These are phyloP conservation scores for Drosophila helvetica DNA, from an alignment of 2,888 invertebrate genomes.

Conservation along the genomic window DNA sequence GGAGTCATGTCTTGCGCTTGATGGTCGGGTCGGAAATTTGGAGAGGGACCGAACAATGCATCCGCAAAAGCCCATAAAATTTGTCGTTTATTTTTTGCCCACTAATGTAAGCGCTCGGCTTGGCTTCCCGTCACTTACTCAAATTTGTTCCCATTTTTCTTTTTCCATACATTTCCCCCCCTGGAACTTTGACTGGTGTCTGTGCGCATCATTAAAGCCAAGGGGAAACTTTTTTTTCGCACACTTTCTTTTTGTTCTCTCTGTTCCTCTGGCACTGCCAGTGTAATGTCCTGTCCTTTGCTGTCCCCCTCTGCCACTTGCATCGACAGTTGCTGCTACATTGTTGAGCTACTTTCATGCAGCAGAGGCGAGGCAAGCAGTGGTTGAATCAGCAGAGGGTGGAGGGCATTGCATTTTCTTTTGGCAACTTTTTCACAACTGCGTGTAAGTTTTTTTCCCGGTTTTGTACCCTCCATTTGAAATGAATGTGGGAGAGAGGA, in stretches of 20 bases:
- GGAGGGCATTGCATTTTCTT: conserved; percentile 46
- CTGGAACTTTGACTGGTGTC: conserved; percentile 56
- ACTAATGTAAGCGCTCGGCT: conserved; percentile 56
- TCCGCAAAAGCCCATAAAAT: conserved; percentile 61
- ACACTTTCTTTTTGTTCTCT: conserved; percentile 51
- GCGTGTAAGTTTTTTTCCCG: conserved; percentile 20
- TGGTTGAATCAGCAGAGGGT: conserved; percentile 3
- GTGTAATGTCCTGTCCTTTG: too few species aligned
- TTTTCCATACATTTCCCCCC: background rate
- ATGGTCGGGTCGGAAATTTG: conserved; percentile 52
- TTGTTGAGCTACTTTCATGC: conserved; percentile 69
- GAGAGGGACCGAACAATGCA: conserved; percentile 55
- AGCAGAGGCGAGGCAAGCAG: conserved; percentile 10
- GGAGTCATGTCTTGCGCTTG: conserved; percentile 2
- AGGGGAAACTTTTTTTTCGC: conserved; percentile 59
- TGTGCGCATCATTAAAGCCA: conserved; percentile 75
- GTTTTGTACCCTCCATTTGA: background rate
- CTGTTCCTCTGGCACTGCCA: conserved; percentile 2
- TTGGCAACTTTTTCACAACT: conserved; percentile 58
- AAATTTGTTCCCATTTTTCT: conserved; percentile 38
- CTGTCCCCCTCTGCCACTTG: conserved; percentile 2
- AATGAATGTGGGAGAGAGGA: too few species aligned
- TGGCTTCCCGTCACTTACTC: conserved; percentile 23
- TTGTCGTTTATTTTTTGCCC: conserved; percentile 74
- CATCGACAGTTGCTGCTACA: conserved; percentile 61